Evolutionary conservation across 2,113 vertebrate genomes (phyloP).

Genomic region (Antennarius striatus): DNA sequence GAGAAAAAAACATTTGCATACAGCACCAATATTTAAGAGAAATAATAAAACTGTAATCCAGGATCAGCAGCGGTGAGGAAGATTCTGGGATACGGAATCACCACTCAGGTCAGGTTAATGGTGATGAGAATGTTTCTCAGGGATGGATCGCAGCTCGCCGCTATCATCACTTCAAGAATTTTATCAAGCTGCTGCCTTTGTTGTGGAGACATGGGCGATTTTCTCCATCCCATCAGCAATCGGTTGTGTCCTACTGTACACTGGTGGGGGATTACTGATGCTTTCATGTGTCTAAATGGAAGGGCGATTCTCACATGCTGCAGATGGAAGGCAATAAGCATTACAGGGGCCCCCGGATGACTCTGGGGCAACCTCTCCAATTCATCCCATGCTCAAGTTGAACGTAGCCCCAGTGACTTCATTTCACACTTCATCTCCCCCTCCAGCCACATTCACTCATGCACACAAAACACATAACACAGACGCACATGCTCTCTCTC

Average conservation of each 20-base stretch:
- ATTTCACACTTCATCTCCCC: constrained; percentile 60
- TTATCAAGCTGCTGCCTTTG: too few species aligned
- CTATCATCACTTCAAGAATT: too few species aligned
- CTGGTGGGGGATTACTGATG: constrained; percentile 25
- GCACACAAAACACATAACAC: constrained; percentile 14
- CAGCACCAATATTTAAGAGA: neutral
- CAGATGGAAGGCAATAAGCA: constrained; percentile 25
- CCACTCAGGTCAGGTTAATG: neutral
- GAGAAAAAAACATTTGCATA: neutral
- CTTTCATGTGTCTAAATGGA: constrained; percentile 55
- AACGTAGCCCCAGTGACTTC: constrained; percentile 53
- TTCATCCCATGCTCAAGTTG: constrained; percentile 33
- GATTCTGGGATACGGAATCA: neutral
- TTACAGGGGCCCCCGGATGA: constrained; percentile 16
- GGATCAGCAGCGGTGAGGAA: neutral
- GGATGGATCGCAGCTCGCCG: constrained; percentile 19
- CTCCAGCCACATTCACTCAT: constrained; percentile 24
- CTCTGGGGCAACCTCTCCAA: constrained; percentile 10
- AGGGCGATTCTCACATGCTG: constrained; percentile 28
- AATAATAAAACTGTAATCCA: neutral
- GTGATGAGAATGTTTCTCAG: constrained; percentile 20
- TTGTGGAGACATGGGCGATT: too few species aligned
- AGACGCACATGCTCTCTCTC: constrained; percentile 1
- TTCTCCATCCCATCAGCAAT: too few species aligned
- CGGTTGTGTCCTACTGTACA: too few species aligned